Conservation (phyloP, 2,797 vertebrate genomes). For the Lerista edwardsae region DNA sequence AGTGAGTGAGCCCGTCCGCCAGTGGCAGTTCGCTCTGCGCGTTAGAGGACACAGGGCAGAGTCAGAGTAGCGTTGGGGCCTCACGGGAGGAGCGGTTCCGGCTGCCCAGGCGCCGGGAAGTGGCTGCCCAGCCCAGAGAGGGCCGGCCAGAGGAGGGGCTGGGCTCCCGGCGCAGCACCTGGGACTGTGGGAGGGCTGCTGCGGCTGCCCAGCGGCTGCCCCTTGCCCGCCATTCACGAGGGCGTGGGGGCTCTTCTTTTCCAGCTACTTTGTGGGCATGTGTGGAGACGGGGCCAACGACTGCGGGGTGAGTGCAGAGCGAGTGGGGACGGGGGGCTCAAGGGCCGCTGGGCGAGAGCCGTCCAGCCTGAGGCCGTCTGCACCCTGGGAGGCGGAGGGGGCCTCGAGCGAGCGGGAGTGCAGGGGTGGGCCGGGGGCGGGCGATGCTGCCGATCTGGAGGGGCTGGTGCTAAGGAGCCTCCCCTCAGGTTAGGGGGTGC, state of each 20-base stretch:
- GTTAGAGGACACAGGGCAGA: background rate
- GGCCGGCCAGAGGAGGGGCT: too few relatives aligned
- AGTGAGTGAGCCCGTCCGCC: constrained; percentile 61
- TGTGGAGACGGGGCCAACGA: constrained; percentile 85
- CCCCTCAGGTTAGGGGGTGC: too few relatives aligned
- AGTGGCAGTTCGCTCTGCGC: background rate
- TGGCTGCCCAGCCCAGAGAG: too few relatives aligned
- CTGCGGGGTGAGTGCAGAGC: constrained; percentile 78
- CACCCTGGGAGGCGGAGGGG: too few relatives aligned
- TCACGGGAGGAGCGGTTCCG: too few relatives aligned
- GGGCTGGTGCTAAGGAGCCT: too few relatives aligned
- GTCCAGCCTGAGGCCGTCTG: background rate
- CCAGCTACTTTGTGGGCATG: constrained; percentile 84
- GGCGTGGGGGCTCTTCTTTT: constrained; percentile 38
- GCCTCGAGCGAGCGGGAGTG: too few relatives aligned
- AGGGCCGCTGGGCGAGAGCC: background rate
- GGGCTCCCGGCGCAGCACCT: too few relatives aligned
- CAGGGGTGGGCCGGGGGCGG: too few relatives aligned
- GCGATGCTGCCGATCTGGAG: too few relatives aligned
- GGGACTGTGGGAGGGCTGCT: too few relatives aligned
- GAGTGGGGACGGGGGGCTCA: background rate
- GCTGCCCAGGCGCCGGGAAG: too few relatives aligned
- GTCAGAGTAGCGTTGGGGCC: background rate
- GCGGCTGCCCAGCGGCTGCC: background rate
- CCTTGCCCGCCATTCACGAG: background rate